Conservation (phyloP, 2,888 invertebrate species). For the Pyrochroa serraticornis region DNA sequence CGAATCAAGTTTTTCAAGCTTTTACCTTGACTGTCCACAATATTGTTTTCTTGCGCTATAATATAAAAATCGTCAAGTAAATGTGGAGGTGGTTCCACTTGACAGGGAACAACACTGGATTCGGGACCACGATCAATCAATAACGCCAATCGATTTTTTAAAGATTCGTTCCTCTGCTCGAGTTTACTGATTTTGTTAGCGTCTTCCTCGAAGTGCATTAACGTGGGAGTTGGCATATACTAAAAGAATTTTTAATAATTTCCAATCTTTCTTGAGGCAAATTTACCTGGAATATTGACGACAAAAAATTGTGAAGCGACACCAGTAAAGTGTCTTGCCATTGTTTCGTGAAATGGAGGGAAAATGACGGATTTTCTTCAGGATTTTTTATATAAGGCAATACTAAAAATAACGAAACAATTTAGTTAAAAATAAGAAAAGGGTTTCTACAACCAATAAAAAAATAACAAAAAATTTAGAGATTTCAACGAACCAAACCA, state of each 20-base stretch:
- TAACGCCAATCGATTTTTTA: conserved; percentile 66
- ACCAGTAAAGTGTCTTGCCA: conserved; percentile 95
- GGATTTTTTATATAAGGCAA: conserved; percentile 90
- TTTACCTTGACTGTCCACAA: conserved; percentile 70
- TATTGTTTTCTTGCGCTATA: conserved; percentile 76
- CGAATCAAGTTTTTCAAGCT: conserved; percentile 79
- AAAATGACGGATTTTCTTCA: conserved; percentile 87
- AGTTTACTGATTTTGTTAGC: conserved; percentile 77
- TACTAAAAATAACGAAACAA: conserved; percentile 65
- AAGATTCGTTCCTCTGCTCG: conserved; percentile 81
- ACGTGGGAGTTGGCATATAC: conserved; percentile 85
- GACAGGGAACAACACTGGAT: conserved; percentile 63
- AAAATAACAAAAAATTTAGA: conserved; percentile 1
- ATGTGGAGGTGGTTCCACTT: conserved; percentile 75
- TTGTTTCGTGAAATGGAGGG: conserved; percentile 86
- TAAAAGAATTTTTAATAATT: conserved; percentile 55
- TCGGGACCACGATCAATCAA: conserved; percentile 57
- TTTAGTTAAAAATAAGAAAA: no score
- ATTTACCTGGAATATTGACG: conserved; percentile 79
- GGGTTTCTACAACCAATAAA: no score
- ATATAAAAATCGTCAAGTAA: conserved; percentile 92
- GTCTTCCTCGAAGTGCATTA: conserved; percentile 87
- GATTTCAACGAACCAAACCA: conserved; percentile 76
- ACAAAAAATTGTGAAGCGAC: conserved; percentile 91
- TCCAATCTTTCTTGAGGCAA: neutral